Base-by-base conservation (phyloP, 2,797 vertebrate species). In the Rhinatrema bivittatum region DNA sequence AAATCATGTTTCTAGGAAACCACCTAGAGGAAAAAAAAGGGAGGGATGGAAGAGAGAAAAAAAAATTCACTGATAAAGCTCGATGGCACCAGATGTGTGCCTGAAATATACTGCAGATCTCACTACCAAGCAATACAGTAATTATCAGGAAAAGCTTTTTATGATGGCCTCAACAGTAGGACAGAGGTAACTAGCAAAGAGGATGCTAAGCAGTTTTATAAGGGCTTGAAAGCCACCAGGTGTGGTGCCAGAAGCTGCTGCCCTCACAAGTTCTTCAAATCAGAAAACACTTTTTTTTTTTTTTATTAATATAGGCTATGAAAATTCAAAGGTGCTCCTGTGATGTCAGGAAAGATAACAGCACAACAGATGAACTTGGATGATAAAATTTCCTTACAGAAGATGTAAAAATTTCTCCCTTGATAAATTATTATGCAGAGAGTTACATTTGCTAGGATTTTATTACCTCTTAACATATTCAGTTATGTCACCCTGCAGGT, bases 1-100 rank as follows among this genome's bases (percentile, higher is more conserved):
- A 77, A 55, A 85, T 73, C 91, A 90, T 91, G 70, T 80, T 78
- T 78, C 74, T 82, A 62, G 75, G 78, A 86, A 81, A 86, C 79
- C 76, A 87, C 90, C 93, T 97, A 75, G 47, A 55, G 6, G 56
- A 47, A 39, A 31, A 14, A n/a, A 7, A 25, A 6, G 22, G 20
- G 23, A 23, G 23, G 23, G 23, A 9, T 9, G 5, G 62, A 25
- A 25, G 16, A 47, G 13, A 53, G 9, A 39, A 36, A 39, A 69
- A 72, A 55, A 65, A 71, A 25, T 72, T 53, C 54, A 62, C 50
- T 41, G 47, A 42, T 78, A 74, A n/a, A 78, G 61, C 64, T 64
- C 31, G 53, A 54, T 65, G 57, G 56, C 40, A 53, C 38, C 50
- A 71, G 60, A 54, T 66, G 44, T 56, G 60, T 54, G 65, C 58